These are phyloP conservation scores for Neogale vison DNA, from an alignment of 2,113 vertebrate genomes.

Conservation along the genomic window DNA sequence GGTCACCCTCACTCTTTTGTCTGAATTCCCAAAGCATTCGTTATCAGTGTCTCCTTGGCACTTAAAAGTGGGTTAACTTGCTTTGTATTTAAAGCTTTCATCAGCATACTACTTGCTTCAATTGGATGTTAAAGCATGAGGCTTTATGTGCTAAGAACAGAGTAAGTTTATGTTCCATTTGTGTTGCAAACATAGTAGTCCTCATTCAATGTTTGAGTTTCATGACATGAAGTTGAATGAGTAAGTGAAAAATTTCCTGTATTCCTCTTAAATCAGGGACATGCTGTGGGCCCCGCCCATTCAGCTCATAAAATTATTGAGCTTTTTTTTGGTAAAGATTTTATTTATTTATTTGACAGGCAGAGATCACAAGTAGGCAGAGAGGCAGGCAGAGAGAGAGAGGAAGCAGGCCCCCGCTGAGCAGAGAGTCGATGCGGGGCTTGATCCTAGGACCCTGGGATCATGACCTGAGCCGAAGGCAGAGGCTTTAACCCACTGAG, in stretches of 20 bases:
- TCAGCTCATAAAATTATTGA: neutral
- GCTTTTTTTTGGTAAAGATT: neutral
- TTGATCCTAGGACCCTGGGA: no score
- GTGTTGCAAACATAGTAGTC: neutral
- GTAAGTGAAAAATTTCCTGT: neutral
- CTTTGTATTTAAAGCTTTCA: constrained; percentile 25
- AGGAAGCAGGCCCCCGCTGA: no score
- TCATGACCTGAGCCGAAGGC: no score
- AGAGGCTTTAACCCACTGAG: no score
- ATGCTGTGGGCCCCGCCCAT: neutral
- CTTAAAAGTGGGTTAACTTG: neutral
- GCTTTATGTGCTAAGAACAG: constrained; percentile 1
- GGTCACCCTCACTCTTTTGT: neutral
- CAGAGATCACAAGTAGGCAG: no score
- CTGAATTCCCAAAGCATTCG: constrained; percentile 15
- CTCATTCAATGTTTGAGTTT: constrained; percentile 27
- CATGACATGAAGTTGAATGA: neutral
- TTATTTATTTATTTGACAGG: no score
- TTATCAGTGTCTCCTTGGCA: neutral
- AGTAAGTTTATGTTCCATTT: neutral
- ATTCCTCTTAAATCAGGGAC: neutral
- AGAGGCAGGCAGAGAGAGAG: no score
- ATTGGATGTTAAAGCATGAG: constrained; percentile 31
- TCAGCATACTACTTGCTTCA: neutral
- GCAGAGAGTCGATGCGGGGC: no score